These are phyloP conservation scores for Phenganax subtilis DNA, from an alignment of 92 coral and sea anemone genomes.

Conservation along the genomic window DNA sequence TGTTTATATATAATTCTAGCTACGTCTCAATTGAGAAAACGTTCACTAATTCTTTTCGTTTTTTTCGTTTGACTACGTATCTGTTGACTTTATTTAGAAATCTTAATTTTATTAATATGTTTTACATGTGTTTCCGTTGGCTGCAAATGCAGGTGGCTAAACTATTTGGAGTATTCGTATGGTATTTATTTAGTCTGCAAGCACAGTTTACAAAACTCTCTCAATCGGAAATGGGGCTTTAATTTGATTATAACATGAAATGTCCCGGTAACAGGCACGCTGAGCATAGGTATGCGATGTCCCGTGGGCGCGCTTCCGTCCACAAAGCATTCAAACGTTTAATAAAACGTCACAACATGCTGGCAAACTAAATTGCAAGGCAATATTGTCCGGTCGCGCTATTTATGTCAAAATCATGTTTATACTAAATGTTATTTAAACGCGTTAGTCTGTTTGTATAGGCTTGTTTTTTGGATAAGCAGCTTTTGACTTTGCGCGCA, in stretches of 20 bases:
- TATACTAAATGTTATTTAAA: slow-evolving; percentile 16
- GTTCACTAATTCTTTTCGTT: too few species aligned
- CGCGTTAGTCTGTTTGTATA: slow-evolving; percentile 9
- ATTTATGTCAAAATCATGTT: slow-evolving; percentile 15
- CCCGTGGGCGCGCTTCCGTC: slow-evolving; percentile 38
- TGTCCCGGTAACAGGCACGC: slow-evolving; percentile 24
- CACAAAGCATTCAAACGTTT: slow-evolving; percentile 37
- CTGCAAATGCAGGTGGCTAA: not conserved
- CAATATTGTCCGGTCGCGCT: slow-evolving; percentile 2
- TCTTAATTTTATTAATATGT: not conserved
- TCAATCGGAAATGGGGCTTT: slow-evolving; percentile 35
- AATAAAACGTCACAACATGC: slow-evolving; percentile 24
- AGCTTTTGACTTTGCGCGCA: too few species aligned
- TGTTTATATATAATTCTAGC: too few species aligned
- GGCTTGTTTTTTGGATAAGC: too few species aligned
- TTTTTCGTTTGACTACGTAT: too few species aligned
- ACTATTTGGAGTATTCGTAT: slow-evolving; percentile 24
- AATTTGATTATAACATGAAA: slow-evolving; percentile 31
- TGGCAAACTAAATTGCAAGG: slow-evolving; percentile 25
- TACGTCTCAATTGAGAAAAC: too few species aligned
- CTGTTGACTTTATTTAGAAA: not conserved
- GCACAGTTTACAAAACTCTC: slow-evolving; percentile 35
- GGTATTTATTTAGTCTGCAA: slow-evolving; percentile 33
- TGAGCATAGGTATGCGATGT: slow-evolving; percentile 20
- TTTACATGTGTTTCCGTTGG: slow-evolving; percentile 15